phyloP scores from a whole-genome alignment of 1,140 invertebrate genomes.

The Planococcus citri region DNA sequence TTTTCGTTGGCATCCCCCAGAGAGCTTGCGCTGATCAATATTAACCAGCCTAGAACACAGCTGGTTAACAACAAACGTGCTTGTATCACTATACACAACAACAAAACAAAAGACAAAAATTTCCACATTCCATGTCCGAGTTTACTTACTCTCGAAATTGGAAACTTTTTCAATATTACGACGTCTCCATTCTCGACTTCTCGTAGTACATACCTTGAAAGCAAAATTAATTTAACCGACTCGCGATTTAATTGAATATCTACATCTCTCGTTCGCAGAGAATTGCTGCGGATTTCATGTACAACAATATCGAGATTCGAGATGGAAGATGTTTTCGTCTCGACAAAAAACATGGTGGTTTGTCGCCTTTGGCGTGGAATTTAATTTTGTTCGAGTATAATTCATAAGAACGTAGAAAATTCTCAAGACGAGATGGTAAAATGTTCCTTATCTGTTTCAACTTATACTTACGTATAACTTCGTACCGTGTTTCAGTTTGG shows the following conservation, averaged over 20 bases:
- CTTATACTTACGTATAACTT: too few species aligned
- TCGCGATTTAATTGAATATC: neutral
- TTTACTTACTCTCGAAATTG: neutral
- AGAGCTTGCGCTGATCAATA: conserved; percentile 16
- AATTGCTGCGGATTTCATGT: too few species aligned
- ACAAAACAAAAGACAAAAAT: neutral
- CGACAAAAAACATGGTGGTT: neutral
- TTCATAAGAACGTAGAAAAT: neutral
- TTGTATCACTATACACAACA: neutral
- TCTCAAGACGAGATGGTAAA: too few species aligned
- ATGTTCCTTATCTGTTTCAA: too few species aligned
- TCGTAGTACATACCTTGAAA: neutral
- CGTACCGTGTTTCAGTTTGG: too few species aligned
- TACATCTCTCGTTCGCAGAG: too few species aligned
- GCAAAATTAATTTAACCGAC: neutral
- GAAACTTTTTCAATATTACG: neutral
- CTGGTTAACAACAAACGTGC: neutral
- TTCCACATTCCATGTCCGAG: neutral
- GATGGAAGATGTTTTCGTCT: neutral
- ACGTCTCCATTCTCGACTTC: neutral
- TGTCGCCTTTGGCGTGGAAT: neutral
- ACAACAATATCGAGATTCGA: too few species aligned
- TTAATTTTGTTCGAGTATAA: neutral
- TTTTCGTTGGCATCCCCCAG: neutral
- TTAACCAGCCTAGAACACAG: neutral